Base-by-base conservation (phyloP, 2,113 vertebrate genomes). In the Spermophilus dauricus region DNA sequence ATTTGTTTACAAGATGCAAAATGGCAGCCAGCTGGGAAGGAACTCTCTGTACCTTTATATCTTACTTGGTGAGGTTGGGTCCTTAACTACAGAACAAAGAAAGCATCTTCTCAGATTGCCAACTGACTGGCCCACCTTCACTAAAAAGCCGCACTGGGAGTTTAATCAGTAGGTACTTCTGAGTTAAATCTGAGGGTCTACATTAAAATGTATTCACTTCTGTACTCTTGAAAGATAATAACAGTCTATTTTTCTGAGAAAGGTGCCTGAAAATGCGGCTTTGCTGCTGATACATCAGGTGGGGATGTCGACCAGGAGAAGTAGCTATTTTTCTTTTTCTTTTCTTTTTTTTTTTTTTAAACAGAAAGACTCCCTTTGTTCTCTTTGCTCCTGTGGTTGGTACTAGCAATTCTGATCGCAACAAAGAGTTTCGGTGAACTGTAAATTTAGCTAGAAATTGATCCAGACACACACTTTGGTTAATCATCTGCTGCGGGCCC, bases 201-300 rank as follows among this genome's bases (percentile, higher is more conserved):
- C 70, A 83, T 95, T 96, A 83, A 96, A 95, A 95, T 75, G 69
- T 37, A 93, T 72, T 90, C 75, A 91, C 63, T 95, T 94, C 63
- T 82, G 48, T 70, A 37, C 34, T 67, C n/a, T 75, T n/a, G 34
- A 83, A 82, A 81, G 88, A 91, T 95, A 97, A 95, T 90, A 96
- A 94, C 10, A 72, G 77, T 20, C 92, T 94, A 97, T 92, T 96
- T 97, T 97, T 88, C 94, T 78, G n/a, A 89, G 81, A 95, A 97
- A 96, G 53, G 39, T 30, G 22, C n/a, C 78, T 91, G 93, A 86
- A 92, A 93, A 89, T 84, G 72, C 95, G 86, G 82, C 51, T 95
- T 92, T 48, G 16, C 78, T 83, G 93, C 39, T 76, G 90, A 89
- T n/a, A 94, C 34, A 70, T 56, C 67, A 88, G 91, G 85, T 75